Base-by-base conservation (phyloP, 1,140 invertebrate genomes). In the Cataglyphis hispanica region DNA sequence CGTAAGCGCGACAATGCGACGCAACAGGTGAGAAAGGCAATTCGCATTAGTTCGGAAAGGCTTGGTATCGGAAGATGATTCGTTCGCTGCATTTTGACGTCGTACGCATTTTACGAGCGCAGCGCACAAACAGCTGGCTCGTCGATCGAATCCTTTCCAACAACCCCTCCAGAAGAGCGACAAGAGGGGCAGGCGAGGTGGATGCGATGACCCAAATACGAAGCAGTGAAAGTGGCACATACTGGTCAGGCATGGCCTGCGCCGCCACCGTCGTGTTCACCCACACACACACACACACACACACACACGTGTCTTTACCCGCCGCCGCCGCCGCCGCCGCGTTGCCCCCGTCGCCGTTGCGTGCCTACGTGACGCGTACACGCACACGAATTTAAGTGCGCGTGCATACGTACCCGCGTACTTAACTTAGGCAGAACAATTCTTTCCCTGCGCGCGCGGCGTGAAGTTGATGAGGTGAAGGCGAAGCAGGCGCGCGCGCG, bases 151-250 rank as follows among this genome's bases (percentile, higher is more conserved):
- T 85, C 87, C 74, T 89, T 89, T 87, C 70, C 87, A 87, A 89
- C 88, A 89, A 90, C 89, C 89, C 89, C 80, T 86, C 88, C 69
- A 85, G 80, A 78, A 76, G 84, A 86, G 66, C 77, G 83, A 46
- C 83, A 40, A 89, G 86, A 87, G 85, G 80, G 90, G 90, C 87
- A 89, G 87, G 87, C 91, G 86, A 87, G 91, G 88, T 94, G 91
- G 93, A 94, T 93, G 92, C 88, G 93, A 90, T 94, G 94, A 94
- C 93, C 94, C 87, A 95, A 94, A 95, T 94, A 94, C 90, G 88
- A 93, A 92, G 89, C 91, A 95, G 94, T 94, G 94, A 95, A 94
- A 95, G 94, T 95, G 91, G 93, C 92, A 95, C 92, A 95, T 94
- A 93, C 89, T 92, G 93, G 92, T 94, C 93, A 94, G 93, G 92